These are phyloP conservation scores for Elachura formosa DNA, from an alignment of 2,113 vertebrate species.

Conservation along the genomic window DNA sequence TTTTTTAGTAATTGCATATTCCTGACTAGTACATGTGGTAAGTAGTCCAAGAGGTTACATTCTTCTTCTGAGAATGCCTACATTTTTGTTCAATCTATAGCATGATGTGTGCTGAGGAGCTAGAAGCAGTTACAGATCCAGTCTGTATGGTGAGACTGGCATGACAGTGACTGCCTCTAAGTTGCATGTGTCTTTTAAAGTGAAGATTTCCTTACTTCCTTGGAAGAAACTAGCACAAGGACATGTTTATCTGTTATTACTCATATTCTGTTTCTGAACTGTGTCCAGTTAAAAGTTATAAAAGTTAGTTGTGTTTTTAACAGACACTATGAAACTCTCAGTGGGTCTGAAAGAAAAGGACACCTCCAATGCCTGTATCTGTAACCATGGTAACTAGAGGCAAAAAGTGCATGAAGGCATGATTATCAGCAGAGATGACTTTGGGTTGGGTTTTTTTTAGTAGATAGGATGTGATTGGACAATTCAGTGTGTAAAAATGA, in stretches of 20 bases:
- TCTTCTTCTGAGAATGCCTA: background rate
- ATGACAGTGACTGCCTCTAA: background rate
- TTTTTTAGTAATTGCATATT: background rate
- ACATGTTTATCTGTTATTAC: background rate
- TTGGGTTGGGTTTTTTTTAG: background rate
- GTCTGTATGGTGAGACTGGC: background rate
- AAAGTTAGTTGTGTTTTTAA: background rate
- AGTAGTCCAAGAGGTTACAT: conserved; percentile 21
- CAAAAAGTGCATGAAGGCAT: background rate
- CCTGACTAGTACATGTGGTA: background rate
- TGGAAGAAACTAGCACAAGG: background rate
- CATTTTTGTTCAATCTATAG: background rate
- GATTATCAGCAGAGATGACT: background rate
- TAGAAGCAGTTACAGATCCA: conserved; percentile 28
- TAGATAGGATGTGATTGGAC: background rate
- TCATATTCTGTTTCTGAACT: background rate
- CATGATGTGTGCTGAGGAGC: background rate
- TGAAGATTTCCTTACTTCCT: background rate
- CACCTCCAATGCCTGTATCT: background rate
- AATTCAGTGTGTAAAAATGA: background rate
- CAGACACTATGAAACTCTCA: background rate
- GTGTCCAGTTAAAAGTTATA: background rate
- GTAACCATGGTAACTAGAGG: background rate
- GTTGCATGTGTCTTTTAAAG: background rate
- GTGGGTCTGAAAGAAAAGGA: background rate